Conservation (phyloP, 2,113 vertebrate genomes). For the Neoarius graeffei region DNA sequence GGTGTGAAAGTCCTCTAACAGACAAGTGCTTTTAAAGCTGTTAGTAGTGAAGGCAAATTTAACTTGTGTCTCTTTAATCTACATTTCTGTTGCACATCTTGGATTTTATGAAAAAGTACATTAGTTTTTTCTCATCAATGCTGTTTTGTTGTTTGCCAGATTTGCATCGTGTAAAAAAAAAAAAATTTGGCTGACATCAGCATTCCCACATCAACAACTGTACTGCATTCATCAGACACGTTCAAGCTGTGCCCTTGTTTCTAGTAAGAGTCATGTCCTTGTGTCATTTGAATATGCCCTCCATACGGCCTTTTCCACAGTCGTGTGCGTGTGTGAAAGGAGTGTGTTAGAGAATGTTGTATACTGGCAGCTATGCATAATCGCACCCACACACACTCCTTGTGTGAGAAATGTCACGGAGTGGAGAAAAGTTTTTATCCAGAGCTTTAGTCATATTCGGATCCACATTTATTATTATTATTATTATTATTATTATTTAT, state of each 20-base stretch:
- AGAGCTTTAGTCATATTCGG: background rate
- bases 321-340: slow-evolving; percentile 8
- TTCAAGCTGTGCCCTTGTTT: slow-evolving; percentile 19
- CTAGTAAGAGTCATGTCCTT: slow-evolving; percentile 21
- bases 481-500: background rate
- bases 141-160: slow-evolving; percentile 59
- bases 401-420: slow-evolving; percentile 45
- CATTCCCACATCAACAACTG: slow-evolving; percentile 27
- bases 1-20: background rate
- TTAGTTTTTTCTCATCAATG: slow-evolving; percentile 44
- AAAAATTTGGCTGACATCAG: slow-evolving; percentile 34
- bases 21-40: background rate
- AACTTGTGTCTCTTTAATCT: background rate
- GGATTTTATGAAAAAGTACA: slow-evolving; percentile 26
- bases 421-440: background rate
- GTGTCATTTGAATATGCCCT: slow-evolving; percentile 45
- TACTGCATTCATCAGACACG: slow-evolving; percentile 40
- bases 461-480: background rate
- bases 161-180: slow-evolving; percentile 10
- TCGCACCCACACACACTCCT: slow-evolving; percentile 37
- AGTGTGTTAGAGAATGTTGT: slow-evolving; percentile 13
- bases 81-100: background rate
- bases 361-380: slow-evolving; percentile 33
- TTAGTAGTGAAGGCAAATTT: background rate
- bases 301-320: slow-evolving; percentile 19